Evolutionary conservation across 2,888 invertebrate species (phyloP), one percentile per base, ranked within the genome.

Genomic region (Synanthedon myopaeformis): DNA sequence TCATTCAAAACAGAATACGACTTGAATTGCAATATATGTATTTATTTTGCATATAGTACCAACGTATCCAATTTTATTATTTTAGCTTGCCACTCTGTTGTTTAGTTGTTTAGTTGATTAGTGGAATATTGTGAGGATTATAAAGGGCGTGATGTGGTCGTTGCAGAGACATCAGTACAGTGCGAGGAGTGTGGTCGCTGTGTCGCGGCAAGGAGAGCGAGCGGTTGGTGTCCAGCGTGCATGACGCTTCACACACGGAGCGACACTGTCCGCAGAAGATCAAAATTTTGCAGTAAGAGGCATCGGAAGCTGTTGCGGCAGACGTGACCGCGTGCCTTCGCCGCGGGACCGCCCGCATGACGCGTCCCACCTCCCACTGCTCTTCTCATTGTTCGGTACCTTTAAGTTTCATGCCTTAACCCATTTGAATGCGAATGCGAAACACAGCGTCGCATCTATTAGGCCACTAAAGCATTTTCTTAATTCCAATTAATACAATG

Each of bases 251-350:
- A 91, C 92, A 93, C 92, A 91, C 91, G 92, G 89, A 92, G 77
- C 74, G 41, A 51, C 14, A 84, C 82, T 76, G 93, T 92, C 90
- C 93, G 93, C 93, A 94, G 95, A 93, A 94, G 93, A 91, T 93
- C 94, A 92, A 96, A 95, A 95, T 95, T 95, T 93, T 94, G 94
- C 91, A 95, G 96, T 91, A 96, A 96, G 92, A 96, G 96, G 91
- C 96, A 96, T 92, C 95, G 96, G 92, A 97, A 96, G 92, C 92
- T 96, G 89, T 94, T 96, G 91, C 95, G 96, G 92, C 95, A 96
- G 93, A 96, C 96, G 96, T 96, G 96, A 96, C 94, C 94, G 92
- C 35, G 35, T 82, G 82, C 84, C 83, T 81, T 74, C 67, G 70
- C 76, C 82, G 82, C 83, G 80, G 77, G 64, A 59, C 60, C 58